Conservation (phyloP, 2,888 invertebrate species). For the Ellobium chinense region DNA sequence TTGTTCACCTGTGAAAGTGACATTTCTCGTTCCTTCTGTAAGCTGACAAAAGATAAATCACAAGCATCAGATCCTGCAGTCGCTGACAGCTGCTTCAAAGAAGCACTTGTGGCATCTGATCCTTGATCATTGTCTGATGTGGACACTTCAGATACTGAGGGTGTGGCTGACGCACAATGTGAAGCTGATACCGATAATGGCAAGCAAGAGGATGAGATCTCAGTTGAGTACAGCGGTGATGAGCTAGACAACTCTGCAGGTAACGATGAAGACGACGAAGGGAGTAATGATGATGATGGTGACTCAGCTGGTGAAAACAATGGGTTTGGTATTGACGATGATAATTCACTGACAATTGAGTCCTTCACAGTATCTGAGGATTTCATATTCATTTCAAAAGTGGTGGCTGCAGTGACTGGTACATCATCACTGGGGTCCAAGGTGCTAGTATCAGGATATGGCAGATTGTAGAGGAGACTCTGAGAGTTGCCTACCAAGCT, state of each 20-base stretch:
- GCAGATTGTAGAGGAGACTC: background rate
- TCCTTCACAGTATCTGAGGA: slow-evolving; percentile 11
- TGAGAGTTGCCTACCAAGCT: background rate
- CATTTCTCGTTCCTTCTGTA: too few species aligned
- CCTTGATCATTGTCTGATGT: background rate
- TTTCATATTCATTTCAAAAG: background rate
- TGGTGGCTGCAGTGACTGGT: too few species aligned
- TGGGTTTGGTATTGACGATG: slow-evolving; percentile 12
- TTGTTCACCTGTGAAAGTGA: too few species aligned
- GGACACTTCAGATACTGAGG: too few species aligned
- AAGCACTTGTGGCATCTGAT: too few species aligned
- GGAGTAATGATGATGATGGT: slow-evolving; percentile 14
- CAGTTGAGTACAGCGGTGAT: slow-evolving; percentile 15
- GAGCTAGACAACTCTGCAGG: background rate
- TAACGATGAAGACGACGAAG: background rate
- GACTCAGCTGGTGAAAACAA: slow-evolving; percentile 12
- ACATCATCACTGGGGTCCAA: background rate
- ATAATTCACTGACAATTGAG: slow-evolving; percentile 5
- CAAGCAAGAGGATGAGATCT: background rate
- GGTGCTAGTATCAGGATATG: background rate
- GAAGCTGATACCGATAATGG: slow-evolving; percentile 7
- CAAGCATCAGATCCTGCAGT: background rate
- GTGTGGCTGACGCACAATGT: too few species aligned
- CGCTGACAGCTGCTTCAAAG: background rate
- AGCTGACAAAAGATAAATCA: too few species aligned